A percentile compares a stretch with the other conserved stretches of the same genome.
phyloP scores from a whole-genome alignment of 2,113 vertebrate species.

The Actenoides lindsayi region DNA sequence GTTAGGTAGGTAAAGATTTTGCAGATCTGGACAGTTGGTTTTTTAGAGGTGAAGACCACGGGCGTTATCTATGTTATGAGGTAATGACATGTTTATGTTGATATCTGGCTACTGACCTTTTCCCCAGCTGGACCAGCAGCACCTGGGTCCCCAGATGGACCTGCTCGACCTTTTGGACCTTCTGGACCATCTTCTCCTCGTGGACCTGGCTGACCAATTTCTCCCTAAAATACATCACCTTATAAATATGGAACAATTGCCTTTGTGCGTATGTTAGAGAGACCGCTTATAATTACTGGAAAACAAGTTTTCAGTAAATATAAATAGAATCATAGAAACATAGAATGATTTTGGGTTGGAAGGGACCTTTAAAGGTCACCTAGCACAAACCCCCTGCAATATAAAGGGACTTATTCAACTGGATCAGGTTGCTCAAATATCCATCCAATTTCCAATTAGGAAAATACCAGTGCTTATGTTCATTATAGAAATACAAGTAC shows the following conservation, averaged over 20 bases:
- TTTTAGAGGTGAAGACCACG: background rate
- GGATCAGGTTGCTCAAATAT: background rate
- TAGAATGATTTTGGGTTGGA: background rate
- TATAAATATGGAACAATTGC: background rate
- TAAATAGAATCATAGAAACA: background rate
- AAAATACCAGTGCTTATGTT: background rate
- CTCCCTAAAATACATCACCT: conserved; percentile 81
- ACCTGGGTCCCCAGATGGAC: conserved; percentile 90
- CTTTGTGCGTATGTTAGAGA: background rate
- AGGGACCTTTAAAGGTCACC: background rate
- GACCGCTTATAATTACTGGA: background rate
- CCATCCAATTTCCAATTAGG: background rate
- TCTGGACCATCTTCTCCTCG: conserved; percentile 97
- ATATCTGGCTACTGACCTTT: conserved; percentile 81
- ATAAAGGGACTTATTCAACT: background rate
- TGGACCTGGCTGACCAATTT: conserved; percentile 85
- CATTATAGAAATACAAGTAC: background rate
- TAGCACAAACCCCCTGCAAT: background rate
- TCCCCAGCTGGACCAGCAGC: conserved; percentile 90
- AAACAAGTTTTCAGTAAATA: background rate
- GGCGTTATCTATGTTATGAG: background rate
- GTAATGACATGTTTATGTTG: background rate
- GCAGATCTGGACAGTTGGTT: background rate
- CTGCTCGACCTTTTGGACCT: conserved; percentile 93
- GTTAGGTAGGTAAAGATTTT: background rate